A percentile compares a stretch with the other conserved stretches of the same genome.
These are phyloP conservation scores for Aphelenchoides bicaudatus DNA, from an alignment of 2,888 invertebrate genomes.

Conservation along the genomic window DNA sequence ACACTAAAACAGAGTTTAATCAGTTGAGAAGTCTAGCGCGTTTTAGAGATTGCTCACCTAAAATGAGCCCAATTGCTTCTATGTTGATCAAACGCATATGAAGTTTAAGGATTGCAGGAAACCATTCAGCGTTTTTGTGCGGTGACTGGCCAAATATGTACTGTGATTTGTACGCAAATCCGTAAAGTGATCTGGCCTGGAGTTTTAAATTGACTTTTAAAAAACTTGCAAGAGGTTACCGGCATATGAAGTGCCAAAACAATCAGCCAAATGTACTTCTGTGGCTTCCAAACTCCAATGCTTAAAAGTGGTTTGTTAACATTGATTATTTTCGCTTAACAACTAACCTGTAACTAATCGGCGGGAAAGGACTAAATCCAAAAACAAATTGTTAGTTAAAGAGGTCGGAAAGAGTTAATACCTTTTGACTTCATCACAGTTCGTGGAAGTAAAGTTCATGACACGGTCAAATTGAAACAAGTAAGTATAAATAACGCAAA, in stretches of 20 bases:
- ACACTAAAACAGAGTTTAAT: no score
- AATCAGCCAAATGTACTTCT: constrained; percentile 54
- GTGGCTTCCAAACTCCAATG: constrained; percentile 58
- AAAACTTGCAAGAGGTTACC: background rate
- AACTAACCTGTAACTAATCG: constrained; percentile 56
- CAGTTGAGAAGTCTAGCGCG: no score
- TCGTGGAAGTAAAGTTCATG: constrained; percentile 46
- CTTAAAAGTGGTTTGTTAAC: no score
- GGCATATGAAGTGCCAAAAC: constrained; percentile 55
- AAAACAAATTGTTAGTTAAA: constrained; percentile 18
- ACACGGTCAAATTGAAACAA: constrained; percentile 54
- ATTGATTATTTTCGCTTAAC: no score
- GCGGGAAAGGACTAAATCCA: constrained; percentile 50
- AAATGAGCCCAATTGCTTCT: constrained; percentile 41
- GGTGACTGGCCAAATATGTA: constrained; percentile 32
- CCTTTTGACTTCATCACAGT: constrained; percentile 51
- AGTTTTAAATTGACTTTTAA: background rate
- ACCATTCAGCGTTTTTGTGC: constrained; percentile 30
- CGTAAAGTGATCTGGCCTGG: background rate
- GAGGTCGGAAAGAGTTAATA: constrained; percentile 18
- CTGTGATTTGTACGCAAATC: constrained; percentile 37
- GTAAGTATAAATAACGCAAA: constrained; percentile 53
- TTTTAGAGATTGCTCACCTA: no score
- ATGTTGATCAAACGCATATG: constrained; percentile 35
- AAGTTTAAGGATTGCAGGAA: constrained; percentile 25